Base-by-base conservation (phyloP, 2,888 invertebrate species). In the Ernsta delagoae region DNA sequence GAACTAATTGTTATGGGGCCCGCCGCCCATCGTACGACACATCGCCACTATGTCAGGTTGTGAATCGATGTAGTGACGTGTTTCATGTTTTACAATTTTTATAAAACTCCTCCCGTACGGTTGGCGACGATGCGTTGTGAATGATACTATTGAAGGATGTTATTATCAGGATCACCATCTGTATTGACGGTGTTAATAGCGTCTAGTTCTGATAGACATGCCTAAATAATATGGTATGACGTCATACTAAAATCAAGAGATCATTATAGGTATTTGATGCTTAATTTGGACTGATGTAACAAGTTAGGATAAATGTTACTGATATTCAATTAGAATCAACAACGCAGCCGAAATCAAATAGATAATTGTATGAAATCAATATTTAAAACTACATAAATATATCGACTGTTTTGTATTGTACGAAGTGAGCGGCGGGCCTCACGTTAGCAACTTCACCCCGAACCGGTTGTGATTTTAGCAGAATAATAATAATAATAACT, bases 1-100 rank as follows among this genome's bases (percentile, higher is more conserved):
- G 90, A 88, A 84, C 79, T 84, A 84, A 74, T 84, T 84, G 79
- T 82, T 80, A 78, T 79, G 77, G 70, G 76, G 78, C 77, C 75
- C 79, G 77, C 77, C 74, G 72, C 76, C 75, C 70, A 72, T 70
- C 48, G 50, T 16, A 41, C 70, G 70, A 78, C 78, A 79, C 31
- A 9, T 54, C 65, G 24, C 53, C 45, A 48, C 61, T 48, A 45
- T 11, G 41, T 34, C 24, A 61, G 56, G 45, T 67, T 67, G 43
- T 61, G 54, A 67, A 67, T 56, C 54, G 34, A 41, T 61, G 60
- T 61, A 60, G 59, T 59, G 36, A 39, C 48, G 61, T 54, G 7
- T 48, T 11, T 56, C 45, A 56, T 45, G 36, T 67, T 45, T 67
- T 67, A 67, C 45, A 48, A 56, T 56, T 60, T 67, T 67, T 67